Evolutionary conservation across 2,888 invertebrate species (phyloP).

Genomic region (Stratiomys singularior): DNA sequence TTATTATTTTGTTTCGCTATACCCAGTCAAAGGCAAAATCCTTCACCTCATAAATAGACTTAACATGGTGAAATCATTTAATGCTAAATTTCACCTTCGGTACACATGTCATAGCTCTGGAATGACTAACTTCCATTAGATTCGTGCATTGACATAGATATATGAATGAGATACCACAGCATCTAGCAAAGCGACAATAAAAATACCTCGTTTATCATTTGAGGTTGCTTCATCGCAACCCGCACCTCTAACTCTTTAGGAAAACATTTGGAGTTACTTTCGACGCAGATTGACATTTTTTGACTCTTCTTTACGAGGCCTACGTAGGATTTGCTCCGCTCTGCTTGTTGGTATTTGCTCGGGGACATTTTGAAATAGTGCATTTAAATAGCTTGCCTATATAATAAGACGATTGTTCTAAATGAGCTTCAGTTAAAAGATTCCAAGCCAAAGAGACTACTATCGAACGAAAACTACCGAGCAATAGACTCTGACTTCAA

Average conservation of each 20-base stretch:
- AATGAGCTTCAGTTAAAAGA: constrained; percentile 36
- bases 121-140: background rate
- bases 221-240: background rate
- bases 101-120: background rate
- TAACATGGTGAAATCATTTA: background rate
- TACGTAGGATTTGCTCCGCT: constrained; percentile 6
- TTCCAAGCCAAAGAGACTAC: constrained; percentile 23
- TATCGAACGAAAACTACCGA: constrained; percentile 7
- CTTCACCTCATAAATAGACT: background rate
- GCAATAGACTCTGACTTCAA: background rate
- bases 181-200: background rate
- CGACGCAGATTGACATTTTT: background rate
- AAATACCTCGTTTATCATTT: background rate
- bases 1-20: too few species aligned
- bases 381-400: constrained; percentile 38
- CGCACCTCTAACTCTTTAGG: background rate
- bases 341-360: background rate
- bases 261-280: background rate
- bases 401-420: constrained; percentile 37
- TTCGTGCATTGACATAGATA: background rate
- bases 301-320: constrained; percentile 1
- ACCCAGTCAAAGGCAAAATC: background rate
- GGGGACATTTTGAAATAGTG: constrained; percentile 17
- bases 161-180: background rate
- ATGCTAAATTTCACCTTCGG: background rate